These are phyloP conservation scores for Babylonia areolata DNA, from an alignment of 1,140 invertebrate genomes.

Conservation along the genomic window DNA sequence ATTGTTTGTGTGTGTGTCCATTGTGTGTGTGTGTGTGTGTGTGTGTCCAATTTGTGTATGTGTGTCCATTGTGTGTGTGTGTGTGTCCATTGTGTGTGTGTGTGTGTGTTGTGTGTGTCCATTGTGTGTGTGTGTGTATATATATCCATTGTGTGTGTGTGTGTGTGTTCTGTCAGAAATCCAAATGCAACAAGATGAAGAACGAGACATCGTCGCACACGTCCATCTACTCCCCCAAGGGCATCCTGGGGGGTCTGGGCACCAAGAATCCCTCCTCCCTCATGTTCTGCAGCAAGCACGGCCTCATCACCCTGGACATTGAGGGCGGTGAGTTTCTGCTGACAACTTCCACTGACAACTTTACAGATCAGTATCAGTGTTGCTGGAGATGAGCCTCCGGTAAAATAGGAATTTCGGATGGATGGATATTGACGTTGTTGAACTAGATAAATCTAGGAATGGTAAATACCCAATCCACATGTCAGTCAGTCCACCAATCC, in stretches of 20 bases:
- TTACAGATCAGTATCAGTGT: no score
- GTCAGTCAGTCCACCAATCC: no score
- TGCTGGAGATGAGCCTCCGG: no score
- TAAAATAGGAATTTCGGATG: no score
- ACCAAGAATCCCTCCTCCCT: constrained; percentile 44
- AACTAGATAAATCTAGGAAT: no score
- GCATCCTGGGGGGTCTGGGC: constrained; percentile 36
- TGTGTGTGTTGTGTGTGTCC: background rate
- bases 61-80: background rate
- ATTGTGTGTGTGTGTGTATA: background rate
- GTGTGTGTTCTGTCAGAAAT: background rate
- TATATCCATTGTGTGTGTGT: background rate
- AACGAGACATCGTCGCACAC: no score
- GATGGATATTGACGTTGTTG: no score
- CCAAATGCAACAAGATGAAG: background rate
- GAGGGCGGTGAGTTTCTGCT: constrained; percentile 50
- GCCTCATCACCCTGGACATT: constrained; percentile 9
- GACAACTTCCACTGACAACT: no score
- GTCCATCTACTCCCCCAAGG: background rate
- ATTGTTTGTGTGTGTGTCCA: background rate
- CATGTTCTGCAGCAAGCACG: background rate
- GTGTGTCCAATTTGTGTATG: no score
- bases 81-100: background rate
- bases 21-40: no score
- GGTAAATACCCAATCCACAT: no score